These are phyloP conservation scores for Uloborus plumipes DNA, from an alignment of 2,888 invertebrate species.

Conservation along the genomic window DNA sequence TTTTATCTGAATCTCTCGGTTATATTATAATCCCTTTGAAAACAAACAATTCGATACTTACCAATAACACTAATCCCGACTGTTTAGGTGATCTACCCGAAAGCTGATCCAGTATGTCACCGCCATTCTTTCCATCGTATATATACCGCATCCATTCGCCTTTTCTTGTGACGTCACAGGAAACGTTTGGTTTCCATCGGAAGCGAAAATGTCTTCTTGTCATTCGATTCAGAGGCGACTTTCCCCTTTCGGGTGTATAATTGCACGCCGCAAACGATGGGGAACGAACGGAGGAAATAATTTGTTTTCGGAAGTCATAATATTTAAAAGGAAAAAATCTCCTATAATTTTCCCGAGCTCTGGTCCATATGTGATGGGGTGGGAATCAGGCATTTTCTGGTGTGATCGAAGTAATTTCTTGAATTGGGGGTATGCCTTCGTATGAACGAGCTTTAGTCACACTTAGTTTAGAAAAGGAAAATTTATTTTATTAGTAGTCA, in stretches of 20 bases:
- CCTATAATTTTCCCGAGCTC: background rate
- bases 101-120: conserved; percentile 1
- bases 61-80: no score
- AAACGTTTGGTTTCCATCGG: conserved; percentile 29
- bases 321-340: background rate
- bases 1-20: background rate
- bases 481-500: no score
- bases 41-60: no score
- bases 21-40: background rate
- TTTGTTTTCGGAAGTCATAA: conserved; percentile 15
- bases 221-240: conserved; percentile 20
- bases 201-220: conserved; percentile 8
- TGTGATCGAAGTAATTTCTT: background rate
- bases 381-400: background rate
- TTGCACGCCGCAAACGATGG: conserved; percentile 14
- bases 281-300: conserved; percentile 7
- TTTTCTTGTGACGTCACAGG: conserved; percentile 16
- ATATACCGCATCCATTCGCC: conserved; percentile 6
- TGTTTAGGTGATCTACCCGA: background rate
- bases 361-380: background rate
- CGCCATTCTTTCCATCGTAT: conserved; percentile 2
- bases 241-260: conserved; percentile 29
- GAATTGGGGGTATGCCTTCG: background rate
- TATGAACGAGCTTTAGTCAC: conserved; percentile 5
- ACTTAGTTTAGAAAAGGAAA: no score